Conservation (phyloP, 2,888 invertebrate genomes). For the Cosmopolites sordidus region DNA sequence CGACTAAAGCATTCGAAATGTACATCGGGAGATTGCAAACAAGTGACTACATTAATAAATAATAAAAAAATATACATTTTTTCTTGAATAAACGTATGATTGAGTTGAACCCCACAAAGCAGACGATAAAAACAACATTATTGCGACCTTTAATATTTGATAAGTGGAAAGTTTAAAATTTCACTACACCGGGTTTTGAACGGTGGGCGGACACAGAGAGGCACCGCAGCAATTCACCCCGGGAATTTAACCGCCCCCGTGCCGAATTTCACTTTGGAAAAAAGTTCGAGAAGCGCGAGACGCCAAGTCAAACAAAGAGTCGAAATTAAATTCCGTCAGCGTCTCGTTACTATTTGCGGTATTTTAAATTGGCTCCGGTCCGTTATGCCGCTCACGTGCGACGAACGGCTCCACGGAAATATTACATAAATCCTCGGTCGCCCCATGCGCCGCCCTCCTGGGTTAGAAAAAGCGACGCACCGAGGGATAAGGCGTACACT, state of each 20-base stretch:
- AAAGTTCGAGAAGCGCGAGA: background rate
- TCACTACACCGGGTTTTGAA: too few species aligned
- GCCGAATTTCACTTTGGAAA: constrained; percentile 1
- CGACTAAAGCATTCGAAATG: too few species aligned
- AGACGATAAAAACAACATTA: too few species aligned
- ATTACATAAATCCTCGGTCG: constrained; percentile 26
- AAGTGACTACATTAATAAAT: too few species aligned
- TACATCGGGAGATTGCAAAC: too few species aligned
- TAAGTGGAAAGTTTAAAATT: too few species aligned
- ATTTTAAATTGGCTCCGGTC: constrained; percentile 22
- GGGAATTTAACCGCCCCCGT: background rate
- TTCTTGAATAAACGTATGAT: too few species aligned
- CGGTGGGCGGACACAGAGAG: background rate
- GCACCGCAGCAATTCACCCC: background rate
- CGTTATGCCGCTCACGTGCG: constrained; percentile 24
- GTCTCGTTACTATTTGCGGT: constrained; percentile 27
- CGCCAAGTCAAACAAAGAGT: constrained; percentile 5
- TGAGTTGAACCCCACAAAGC: too few species aligned
- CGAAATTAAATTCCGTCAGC: constrained; percentile 27
- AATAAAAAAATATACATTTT: too few species aligned
- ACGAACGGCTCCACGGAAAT: constrained; percentile 17
- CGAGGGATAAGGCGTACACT: constrained; percentile 18
- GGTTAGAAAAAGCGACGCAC: constrained; percentile 18
- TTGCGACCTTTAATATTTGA: too few species aligned
- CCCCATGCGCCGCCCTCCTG: constrained; percentile 5